These are phyloP conservation scores for Paratrypauchen microcephalus DNA, from an alignment of 2,797 vertebrate species.

Conservation along the genomic window DNA sequence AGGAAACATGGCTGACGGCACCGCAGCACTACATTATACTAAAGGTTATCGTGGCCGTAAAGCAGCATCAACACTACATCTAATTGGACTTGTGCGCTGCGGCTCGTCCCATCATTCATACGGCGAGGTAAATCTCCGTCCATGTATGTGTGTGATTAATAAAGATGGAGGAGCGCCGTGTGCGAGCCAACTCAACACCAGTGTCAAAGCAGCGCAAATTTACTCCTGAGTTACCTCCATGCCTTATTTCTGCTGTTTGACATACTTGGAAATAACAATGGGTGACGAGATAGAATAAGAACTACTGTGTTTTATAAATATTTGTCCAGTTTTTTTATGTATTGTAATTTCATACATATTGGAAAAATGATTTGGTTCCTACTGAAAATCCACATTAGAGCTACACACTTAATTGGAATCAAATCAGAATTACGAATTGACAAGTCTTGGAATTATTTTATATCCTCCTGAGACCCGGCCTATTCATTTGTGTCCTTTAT, in stretches of 20 bases:
- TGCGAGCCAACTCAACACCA: slow-evolving; percentile 46
- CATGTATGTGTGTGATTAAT: slow-evolving; percentile 67
- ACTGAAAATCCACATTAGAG: neutral
- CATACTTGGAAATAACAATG: slow-evolving; percentile 8
- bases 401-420: neutral
- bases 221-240: slow-evolving; percentile 34
- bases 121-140: slow-evolving; percentile 56
- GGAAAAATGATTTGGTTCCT: neutral
- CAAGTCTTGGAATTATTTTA: neutral
- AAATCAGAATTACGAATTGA: neutral
- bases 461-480: no score
- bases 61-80: slow-evolving; percentile 75
- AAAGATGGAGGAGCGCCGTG: slow-evolving; percentile 60
- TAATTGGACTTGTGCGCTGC: slow-evolving; percentile 73
- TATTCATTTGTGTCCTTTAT: no score
- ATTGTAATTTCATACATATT: neutral
- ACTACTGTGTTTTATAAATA: neutral
- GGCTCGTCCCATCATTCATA: slow-evolving; percentile 72
- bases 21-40: slow-evolving; percentile 70
- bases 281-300: neutral
- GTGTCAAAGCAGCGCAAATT: slow-evolving; percentile 62
- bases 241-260: slow-evolving; percentile 6
- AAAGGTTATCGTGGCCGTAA: slow-evolving; percentile 78
- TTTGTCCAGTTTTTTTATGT: neutral
- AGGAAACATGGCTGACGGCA: slow-evolving; percentile 65